Evolutionary conservation across 2,113 vertebrate species (phyloP), one percentile per base, ranked within the genome.

Genomic region (Steatornis caripensis): DNA sequence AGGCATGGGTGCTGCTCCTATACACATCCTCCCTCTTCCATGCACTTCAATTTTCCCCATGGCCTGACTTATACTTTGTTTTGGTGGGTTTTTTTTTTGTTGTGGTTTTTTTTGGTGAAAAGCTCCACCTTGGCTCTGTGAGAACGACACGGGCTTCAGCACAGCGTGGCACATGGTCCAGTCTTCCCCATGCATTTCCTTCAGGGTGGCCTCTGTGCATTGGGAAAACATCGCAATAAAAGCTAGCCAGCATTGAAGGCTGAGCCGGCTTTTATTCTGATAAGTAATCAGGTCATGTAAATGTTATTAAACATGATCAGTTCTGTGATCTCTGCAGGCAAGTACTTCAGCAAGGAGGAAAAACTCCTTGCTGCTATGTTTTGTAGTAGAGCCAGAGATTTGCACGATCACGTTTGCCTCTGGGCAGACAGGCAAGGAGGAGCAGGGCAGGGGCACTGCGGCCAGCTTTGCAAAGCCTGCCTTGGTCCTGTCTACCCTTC

Each of bases 261-360:
- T 89, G 85, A 83, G 69, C 62, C 26, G 16, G 62, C 74, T 91
- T 93, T 93, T 68, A 58, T 93, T 91, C 91, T 32, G 29, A 15
- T 69, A 68, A 89, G 41, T 32, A 90, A 93, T 90, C 88, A 41
- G 70, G 68, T 87, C 7, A 0, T 18, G 4, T 72, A 66, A 78
- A 83, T 6, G 6, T 62, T 74, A 15, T 80, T 51, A 46, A 77
- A 57, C 11, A 15, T 1, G 11, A 80, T 58, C 57, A 30, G 65
- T n/a, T 60, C 55, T 29, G 39, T 45, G 77, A 84, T 54, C 66
- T 93, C 90, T 76, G 49, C 84, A 34, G 90, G 64, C 71, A 49
- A 86, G 51, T 58, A 64, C 64, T 74, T 85, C 58, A 55, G 53
- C 60, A 39, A 72, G 58, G 48, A 68, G 51, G 34, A 12, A 34